These are phyloP conservation scores for Calypte anna DNA, from an alignment of 2,113 vertebrate species.

Conservation along the genomic window DNA sequence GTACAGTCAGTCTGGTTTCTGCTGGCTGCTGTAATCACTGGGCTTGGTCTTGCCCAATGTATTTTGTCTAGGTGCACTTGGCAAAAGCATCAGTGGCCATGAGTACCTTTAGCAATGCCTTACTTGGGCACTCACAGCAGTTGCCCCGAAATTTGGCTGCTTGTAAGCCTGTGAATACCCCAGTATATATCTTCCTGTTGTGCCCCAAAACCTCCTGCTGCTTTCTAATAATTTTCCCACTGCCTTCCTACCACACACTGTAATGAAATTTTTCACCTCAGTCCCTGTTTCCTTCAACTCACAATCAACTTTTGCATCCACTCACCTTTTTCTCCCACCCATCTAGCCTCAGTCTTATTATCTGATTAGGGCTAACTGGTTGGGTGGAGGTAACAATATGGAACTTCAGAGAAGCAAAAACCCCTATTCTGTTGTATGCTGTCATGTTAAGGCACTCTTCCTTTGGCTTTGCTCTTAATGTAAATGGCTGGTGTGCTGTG, in stretches of 20 bases:
- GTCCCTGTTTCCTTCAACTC: neutral
- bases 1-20: constrained; percentile 15
- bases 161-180: neutral
- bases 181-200: neutral
- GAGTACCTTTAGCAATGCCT: neutral
- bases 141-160: neutral
- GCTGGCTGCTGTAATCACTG: constrained; percentile 21
- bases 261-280: neutral
- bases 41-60: neutral
- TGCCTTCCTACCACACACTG: neutral
- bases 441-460: neutral
- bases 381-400: neutral
- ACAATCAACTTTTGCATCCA: neutral
- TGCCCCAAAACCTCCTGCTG: neutral
- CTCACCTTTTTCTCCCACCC: neutral
- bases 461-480: neutral
- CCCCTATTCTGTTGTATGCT: neutral
- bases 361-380: neutral
- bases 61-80: constrained; percentile 18
- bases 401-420: constrained; percentile 1
- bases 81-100: neutral
- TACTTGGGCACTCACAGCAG: neutral
- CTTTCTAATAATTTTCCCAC: neutral
- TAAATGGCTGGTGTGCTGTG: neutral
- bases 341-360: neutral